These are phyloP conservation scores for Tenebrosternarchus preto DNA, from an alignment of 2,113 vertebrate species.

Conservation along the genomic window DNA sequence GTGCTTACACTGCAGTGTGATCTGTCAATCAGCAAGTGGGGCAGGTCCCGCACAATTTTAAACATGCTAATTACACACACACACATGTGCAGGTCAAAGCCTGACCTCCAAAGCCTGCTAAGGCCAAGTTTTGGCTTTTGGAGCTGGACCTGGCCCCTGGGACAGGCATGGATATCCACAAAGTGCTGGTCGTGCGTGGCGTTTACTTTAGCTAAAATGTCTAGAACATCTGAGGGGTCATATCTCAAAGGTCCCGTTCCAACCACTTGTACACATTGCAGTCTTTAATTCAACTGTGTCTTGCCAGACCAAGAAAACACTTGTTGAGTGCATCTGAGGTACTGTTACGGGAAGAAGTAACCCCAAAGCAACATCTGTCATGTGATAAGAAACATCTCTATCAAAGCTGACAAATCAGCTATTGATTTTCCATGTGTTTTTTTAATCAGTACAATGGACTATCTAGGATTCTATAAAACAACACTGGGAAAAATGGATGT, in stretches of 20 bases:
- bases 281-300: conserved; percentile 21
- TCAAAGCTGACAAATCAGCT: too few relatives aligned
- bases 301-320: conserved; percentile 35
- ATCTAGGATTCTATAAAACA: conserved; percentile 12
- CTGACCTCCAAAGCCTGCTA: conserved; percentile 14
- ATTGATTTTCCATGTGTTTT: not conserved
- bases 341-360: not conserved
- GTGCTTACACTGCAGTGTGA: conserved; percentile 33
- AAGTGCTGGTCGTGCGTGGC: conserved; percentile 19
- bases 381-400: too few relatives aligned
- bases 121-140: conserved; percentile 18
- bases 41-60: conserved; percentile 33
- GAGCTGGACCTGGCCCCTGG: conserved; percentile 35
- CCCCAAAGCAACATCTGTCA: not conserved
- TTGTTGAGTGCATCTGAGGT: not conserved
- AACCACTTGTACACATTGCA: conserved; percentile 20
- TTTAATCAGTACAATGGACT: conserved; percentile 8
- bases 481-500: not conserved
- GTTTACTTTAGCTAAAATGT: conserved; percentile 44
- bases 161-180: conserved; percentile 42
- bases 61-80: conserved; percentile 52
- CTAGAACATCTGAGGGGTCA: conserved; percentile 44
- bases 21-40: conserved; percentile 49
- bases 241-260: conserved; percentile 29
- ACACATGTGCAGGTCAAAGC: conserved; percentile 25